Conservation (phyloP, 2,113 vertebrate species). For the Lagopus muta region DNA sequence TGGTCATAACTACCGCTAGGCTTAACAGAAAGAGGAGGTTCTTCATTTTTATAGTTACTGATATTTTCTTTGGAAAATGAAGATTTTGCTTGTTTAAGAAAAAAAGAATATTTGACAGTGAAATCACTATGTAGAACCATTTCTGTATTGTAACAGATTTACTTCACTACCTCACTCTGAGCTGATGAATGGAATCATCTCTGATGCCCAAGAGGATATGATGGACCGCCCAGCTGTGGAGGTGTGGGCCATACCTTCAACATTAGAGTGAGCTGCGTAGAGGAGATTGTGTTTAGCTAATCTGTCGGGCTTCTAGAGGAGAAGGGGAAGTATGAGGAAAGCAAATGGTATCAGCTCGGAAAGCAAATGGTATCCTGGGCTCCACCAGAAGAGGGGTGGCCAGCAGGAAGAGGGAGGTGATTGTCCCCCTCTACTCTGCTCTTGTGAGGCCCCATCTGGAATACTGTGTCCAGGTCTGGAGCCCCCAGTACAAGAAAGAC, state of each 20-base stretch:
- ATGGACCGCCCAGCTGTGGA: background rate
- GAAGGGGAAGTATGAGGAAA: background rate
- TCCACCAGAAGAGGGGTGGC: no score
- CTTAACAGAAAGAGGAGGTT: background rate
- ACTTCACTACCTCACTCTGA: background rate
- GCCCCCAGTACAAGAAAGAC: no score
- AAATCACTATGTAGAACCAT: background rate
- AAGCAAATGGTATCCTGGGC: no score
- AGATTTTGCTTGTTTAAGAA: background rate
- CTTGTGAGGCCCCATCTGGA: no score
- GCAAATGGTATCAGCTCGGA: no score
- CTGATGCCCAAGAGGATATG: background rate
- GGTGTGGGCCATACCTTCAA: background rate
- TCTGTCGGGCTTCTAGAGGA: background rate
- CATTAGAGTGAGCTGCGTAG: background rate
- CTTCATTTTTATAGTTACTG: background rate
- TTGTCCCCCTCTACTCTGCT: no score
- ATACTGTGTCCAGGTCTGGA: no score
- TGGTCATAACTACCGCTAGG: background rate
- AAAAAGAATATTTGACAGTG: background rate
- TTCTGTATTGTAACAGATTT: background rate
- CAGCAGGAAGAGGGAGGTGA: no score
- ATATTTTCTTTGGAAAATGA: background rate
- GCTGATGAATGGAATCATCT: background rate
- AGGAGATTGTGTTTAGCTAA: background rate